These are phyloP conservation scores for Xiphophorus maculatus DNA, from an alignment of 2,113 vertebrate genomes.

Conservation along the genomic window DNA sequence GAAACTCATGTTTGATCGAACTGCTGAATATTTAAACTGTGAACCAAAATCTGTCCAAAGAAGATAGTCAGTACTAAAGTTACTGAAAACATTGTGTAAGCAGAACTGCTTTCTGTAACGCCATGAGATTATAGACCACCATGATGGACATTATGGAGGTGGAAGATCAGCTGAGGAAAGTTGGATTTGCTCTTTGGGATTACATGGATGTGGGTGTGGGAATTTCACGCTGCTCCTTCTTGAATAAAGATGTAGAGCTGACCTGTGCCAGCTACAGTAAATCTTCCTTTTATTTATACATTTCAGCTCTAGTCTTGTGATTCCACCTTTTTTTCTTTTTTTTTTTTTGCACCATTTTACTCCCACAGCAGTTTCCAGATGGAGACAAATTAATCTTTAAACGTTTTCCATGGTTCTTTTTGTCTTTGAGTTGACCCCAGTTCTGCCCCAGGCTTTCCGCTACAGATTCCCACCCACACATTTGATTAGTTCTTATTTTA, in stretches of 20 bases:
- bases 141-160: neutral
- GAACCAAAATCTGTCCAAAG: neutral
- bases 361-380: neutral
- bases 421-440: slow-evolving; percentile 1
- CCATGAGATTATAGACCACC: neutral
- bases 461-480: slow-evolving; percentile 17
- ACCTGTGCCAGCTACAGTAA: neutral
- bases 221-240: neutral
- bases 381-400: slow-evolving; percentile 18
- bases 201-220: neutral
- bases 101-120: neutral
- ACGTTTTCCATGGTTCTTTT: neutral
- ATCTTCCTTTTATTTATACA: neutral
- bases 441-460: slow-evolving; percentile 16
- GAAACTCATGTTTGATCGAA: neutral
- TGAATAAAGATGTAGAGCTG: neutral
- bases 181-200: neutral
- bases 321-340: neutral
- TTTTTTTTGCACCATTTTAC: neutral
- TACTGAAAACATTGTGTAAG: neutral
- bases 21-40: neutral
- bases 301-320: neutral
- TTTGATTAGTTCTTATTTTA: slow-evolving; percentile 50
- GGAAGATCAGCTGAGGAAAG: neutral
- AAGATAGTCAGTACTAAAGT: neutral